Conservation (phyloP, 2,888 invertebrate genomes). For the Steinernema carpocapsae region DNA sequence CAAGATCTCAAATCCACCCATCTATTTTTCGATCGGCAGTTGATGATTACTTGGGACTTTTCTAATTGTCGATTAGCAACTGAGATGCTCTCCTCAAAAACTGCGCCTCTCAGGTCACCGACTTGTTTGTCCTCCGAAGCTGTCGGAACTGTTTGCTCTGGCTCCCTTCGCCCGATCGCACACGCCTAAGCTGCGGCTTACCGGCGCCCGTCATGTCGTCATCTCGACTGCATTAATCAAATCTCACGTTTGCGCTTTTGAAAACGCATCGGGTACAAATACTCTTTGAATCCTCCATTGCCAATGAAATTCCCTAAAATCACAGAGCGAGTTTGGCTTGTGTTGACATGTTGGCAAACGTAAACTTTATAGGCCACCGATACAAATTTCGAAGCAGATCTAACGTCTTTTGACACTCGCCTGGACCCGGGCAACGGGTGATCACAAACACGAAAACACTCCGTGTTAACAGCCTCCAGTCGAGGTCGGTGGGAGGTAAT, state of each 20-base stretch:
- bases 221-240: neutral
- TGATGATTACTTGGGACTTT: too few relatives aligned
- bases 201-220: neutral
- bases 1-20: too few relatives aligned
- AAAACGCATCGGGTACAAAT: neutral
- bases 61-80: too few relatives aligned
- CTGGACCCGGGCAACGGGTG: neutral
- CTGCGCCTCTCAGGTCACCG: neutral
- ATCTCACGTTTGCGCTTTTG: neutral
- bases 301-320: too few relatives aligned
- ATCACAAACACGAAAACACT: conserved; percentile 8
- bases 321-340: too few relatives aligned
- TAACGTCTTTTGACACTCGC: neutral
- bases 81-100: neutral
- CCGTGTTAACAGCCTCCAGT: conserved; percentile 9
- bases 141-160: neutral
- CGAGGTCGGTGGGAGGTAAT: neutral
- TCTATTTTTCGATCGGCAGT: too few relatives aligned
- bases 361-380: too few relatives aligned
- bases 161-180: neutral
- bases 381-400: too few relatives aligned
- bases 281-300: too few relatives aligned
- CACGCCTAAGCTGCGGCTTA: conserved; percentile 12
- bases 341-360: too few relatives aligned
- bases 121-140: conserved; percentile 2